Base-by-base conservation (phyloP, 2,113 vertebrate genomes). In the Ivindomyrus marchei region DNA sequence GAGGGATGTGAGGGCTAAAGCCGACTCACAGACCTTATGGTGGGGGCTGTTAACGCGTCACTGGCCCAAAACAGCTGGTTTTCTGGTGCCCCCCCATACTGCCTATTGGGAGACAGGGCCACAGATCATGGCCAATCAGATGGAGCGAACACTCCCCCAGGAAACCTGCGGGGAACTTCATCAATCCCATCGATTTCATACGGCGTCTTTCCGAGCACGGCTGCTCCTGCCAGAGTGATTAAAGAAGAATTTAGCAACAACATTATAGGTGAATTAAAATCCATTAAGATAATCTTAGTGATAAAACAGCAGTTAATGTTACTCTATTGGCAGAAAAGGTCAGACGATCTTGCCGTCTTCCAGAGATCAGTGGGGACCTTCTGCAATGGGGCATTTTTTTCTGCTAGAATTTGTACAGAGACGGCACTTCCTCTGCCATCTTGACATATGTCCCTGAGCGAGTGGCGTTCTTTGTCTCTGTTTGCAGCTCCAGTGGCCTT, bases 211-310 rank as follows among this genome's bases (percentile, higher is more conserved):
- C 74, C 74, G 1, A 8, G 74, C 36, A 80, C 36, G 1, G 36
- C 15, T 80, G 74, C 13, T 3, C 74, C n/a, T 70, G 62, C 62
- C 36, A 17, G 74, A 42, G 74, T 42, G 6, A 36, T 80, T 36
- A 80, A 42, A 42, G 74, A 19, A 80, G 74, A 42, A 80, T 80
- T 80, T 80, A 80, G 74, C 31, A 19, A 80, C 74, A 80, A 42
- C 74, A 80, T 80, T 80, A 80, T 3, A 80, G 36, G 74, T 70
- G 36, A 80, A 80, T 80, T 80, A 39, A 42, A 42, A 80, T 6
- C 74, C 74, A 80, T 80, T 80, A 80, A 80, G 74, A 42, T 80
- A 80, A 80, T 80, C 36, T 80, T 80, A 80, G 13, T 39, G 74
- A 80, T 42, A 80, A 36, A 80, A 80, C 36, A 19, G 74, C 15